These are phyloP conservation scores for Haliaeetus leucogaster DNA, from an alignment of 2,113 vertebrate genomes.

Conservation along the genomic window DNA sequence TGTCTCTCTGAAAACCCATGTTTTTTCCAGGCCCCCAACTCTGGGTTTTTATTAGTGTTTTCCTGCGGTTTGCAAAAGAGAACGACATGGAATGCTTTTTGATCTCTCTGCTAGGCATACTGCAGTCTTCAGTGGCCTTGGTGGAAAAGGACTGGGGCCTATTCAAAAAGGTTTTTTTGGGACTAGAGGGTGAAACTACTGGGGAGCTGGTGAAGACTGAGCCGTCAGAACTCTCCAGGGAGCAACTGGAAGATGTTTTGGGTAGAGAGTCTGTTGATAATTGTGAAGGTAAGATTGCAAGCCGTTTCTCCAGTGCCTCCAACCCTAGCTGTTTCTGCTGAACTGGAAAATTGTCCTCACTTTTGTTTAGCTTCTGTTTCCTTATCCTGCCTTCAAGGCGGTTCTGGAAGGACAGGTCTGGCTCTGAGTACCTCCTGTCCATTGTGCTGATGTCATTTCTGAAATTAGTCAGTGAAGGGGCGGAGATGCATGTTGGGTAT, in stretches of 20 bases:
- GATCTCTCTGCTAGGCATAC: constrained; percentile 57
- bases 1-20: constrained; percentile 60
- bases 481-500: background rate
- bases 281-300: constrained; percentile 58
- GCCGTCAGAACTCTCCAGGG: constrained; percentile 80
- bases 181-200: constrained; percentile 77
- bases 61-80: constrained; percentile 72
- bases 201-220: constrained; percentile 86
- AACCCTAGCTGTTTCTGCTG: constrained; percentile 27
- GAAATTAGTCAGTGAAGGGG: constrained; percentile 54
- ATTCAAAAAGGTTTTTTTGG: constrained; percentile 63
- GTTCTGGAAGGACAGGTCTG: constrained; percentile 70
- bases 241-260: constrained; percentile 76
- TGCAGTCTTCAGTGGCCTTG: constrained; percentile 57
- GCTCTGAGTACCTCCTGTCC: constrained; percentile 87
- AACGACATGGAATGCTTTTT: constrained; percentile 82
- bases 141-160: constrained; percentile 68
- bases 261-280: constrained; percentile 40
- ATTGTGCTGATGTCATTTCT: constrained; percentile 44
- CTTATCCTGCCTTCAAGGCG: constrained; percentile 11
- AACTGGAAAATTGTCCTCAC: constrained; percentile 80
- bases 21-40: constrained; percentile 65
- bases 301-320: constrained; percentile 72
- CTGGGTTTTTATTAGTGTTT: constrained; percentile 71
- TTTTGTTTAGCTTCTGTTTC: constrained; percentile 77